These are phyloP conservation scores for Perca schrenkii DNA, from an alignment of 2,113 vertebrate genomes.

Conservation along the genomic window DNA sequence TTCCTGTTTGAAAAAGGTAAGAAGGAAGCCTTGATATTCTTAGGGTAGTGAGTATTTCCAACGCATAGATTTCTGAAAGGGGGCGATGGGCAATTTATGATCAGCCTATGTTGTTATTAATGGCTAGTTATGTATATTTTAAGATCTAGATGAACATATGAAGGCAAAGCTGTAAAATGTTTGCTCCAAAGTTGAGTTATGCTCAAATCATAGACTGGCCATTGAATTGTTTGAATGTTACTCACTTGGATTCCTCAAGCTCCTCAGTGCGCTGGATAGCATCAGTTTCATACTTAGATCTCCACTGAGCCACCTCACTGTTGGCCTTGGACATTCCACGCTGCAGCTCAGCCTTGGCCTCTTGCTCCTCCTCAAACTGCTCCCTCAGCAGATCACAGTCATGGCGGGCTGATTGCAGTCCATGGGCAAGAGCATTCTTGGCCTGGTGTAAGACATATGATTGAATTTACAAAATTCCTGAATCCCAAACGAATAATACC, in stretches of 20 bases:
- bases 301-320: slow-evolving; percentile 87
- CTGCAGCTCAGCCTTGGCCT: slow-evolving; percentile 81
- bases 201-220: not conserved
- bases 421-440: slow-evolving; percentile 81
- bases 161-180: not conserved
- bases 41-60: no score
- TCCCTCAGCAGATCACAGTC: slow-evolving; percentile 84
- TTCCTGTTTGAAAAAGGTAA: no score
- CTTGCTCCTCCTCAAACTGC: slow-evolving; percentile 84
- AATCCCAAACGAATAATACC: not conserved
- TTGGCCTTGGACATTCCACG: slow-evolving; percentile 83
- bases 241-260: slow-evolving; percentile 88
- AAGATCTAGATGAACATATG: no score
- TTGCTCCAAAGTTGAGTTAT: not conserved
- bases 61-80: no score
- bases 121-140: no score
- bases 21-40: no score
- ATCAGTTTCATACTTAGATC: slow-evolving; percentile 89
- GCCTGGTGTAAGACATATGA: slow-evolving; percentile 53
- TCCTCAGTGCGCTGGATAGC: slow-evolving; percentile 90
- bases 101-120: no score
- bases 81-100: no score
- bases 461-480: not conserved
- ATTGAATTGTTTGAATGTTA: slow-evolving; percentile 10
- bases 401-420: slow-evolving; percentile 81